Conservation (phyloP, 2,113 vertebrate genomes). For the Gallinago paraguaiae region DNA sequence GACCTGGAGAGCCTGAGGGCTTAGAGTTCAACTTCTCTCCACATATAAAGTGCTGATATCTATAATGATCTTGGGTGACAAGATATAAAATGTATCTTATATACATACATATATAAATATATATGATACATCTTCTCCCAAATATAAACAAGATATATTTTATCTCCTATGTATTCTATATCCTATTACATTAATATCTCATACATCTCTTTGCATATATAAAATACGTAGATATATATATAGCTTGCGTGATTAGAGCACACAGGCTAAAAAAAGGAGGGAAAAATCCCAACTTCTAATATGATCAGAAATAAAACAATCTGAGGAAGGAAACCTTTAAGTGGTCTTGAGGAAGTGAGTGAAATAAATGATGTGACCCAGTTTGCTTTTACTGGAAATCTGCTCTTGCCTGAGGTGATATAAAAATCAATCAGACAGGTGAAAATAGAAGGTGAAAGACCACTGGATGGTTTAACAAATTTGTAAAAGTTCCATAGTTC, state of each 20-base stretch:
- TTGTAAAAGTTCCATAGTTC: constrained; percentile 40
- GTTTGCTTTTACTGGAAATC: constrained; percentile 69
- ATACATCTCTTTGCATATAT: background rate
- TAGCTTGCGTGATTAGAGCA: constrained; percentile 9
- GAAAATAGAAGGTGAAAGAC: constrained; percentile 58
- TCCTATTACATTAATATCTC: background rate
- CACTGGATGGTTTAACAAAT: constrained; percentile 48
- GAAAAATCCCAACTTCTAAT: background rate
- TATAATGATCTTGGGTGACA: constrained; percentile 25
- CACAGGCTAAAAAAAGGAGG: background rate
- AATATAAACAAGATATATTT: background rate
- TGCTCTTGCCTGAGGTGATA: constrained; percentile 58
- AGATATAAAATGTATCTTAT: background rate
- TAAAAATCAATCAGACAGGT: constrained; percentile 69
- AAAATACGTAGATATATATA: background rate
- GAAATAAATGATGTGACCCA: constrained; percentile 45
- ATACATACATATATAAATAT: background rate
- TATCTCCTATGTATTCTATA: background rate
- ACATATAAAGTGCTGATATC: constrained; percentile 10
- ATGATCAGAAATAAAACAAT: constrained; percentile 59
- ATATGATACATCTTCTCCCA: background rate
- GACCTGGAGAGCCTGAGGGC: background rate
- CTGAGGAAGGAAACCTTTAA: constrained; percentile 47
- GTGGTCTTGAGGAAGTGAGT: constrained; percentile 40
- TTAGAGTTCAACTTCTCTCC: constrained; percentile 57